A percentile compares a stretch with the other conserved stretches of the same genome.
Evolutionary conservation across 2,113 vertebrate species (phyloP).

Genomic region (Galemys pyrenaicus): DNA sequence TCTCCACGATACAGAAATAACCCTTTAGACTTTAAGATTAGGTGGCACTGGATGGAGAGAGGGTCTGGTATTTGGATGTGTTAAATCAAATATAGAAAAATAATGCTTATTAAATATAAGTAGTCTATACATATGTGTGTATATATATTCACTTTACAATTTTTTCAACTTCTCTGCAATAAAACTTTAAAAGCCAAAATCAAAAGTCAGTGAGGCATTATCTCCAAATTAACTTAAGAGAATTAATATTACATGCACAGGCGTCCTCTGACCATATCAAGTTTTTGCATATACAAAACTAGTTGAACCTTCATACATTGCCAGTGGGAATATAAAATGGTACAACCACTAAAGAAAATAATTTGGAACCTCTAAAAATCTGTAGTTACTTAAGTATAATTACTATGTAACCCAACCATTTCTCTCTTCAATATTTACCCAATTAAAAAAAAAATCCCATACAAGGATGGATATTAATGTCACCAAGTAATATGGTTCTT

Average conservation of each 20-base stretch:
- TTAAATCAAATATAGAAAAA: slow-evolving; percentile 11
- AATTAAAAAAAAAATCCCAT: neutral
- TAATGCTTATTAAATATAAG: neutral
- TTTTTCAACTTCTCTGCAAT: neutral
- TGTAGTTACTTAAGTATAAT: neutral
- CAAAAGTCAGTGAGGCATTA: neutral
- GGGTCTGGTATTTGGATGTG: neutral
- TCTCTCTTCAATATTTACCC: neutral
- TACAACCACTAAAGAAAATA: neutral
- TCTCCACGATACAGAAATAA: neutral
- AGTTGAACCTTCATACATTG: neutral
- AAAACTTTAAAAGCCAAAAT: slow-evolving; percentile 9
- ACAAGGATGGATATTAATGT: neutral
- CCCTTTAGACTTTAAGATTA: neutral
- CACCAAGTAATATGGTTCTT: too few species aligned
- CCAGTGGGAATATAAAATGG: neutral
- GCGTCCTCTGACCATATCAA: neutral
- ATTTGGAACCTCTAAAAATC: neutral
- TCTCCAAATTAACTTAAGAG: neutral
- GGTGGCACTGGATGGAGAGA: neutral
- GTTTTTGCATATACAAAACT: neutral
- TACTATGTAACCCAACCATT: neutral
- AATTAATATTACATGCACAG: neutral
- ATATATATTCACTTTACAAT: neutral
- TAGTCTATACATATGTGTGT: neutral